Evolutionary conservation across 2,797 vertebrate species (phyloP).

Genomic region (Huso huso): DNA sequence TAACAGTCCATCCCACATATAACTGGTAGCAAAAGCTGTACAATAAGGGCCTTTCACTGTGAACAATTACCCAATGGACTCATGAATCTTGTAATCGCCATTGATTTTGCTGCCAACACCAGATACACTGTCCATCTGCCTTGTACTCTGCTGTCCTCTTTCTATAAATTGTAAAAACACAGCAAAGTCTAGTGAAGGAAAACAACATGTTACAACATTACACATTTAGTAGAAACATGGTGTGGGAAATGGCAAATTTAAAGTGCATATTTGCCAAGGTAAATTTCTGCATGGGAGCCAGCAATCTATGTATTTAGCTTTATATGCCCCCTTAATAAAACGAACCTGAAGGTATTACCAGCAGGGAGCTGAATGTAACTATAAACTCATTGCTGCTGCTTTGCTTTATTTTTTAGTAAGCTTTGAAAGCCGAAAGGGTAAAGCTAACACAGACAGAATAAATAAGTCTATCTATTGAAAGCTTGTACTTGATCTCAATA

Average conservation of each 20-base stretch:
- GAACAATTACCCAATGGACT: no score
- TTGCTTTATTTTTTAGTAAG: conserved; percentile 35
- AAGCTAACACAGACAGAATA: conserved; percentile 32
- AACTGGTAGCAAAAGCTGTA: no score
- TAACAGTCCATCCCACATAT: no score
- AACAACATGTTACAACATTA: background rate
- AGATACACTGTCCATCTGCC: no score
- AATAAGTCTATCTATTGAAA: conserved; percentile 38
- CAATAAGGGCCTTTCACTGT: no score
- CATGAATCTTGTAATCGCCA: no score
- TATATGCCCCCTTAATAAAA: no score
- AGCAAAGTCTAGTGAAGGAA: background rate
- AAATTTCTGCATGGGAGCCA: no score
- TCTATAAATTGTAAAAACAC: background rate
- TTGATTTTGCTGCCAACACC: no score
- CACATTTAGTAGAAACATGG: background rate
- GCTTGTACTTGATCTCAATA: conserved; percentile 32
- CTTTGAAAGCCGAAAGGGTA: conserved; percentile 19
- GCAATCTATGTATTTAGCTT: no score
- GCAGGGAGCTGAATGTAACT: conserved; percentile 16
- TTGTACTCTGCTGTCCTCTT: background rate
- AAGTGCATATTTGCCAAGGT: no score
- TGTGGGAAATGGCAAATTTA: no score
- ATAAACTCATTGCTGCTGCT: conserved; percentile 26
- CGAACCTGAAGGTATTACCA: conserved; percentile 10